These are phyloP conservation scores for Fabriciana adippe DNA, from an alignment of 2,888 invertebrate species.

Conservation along the genomic window DNA sequence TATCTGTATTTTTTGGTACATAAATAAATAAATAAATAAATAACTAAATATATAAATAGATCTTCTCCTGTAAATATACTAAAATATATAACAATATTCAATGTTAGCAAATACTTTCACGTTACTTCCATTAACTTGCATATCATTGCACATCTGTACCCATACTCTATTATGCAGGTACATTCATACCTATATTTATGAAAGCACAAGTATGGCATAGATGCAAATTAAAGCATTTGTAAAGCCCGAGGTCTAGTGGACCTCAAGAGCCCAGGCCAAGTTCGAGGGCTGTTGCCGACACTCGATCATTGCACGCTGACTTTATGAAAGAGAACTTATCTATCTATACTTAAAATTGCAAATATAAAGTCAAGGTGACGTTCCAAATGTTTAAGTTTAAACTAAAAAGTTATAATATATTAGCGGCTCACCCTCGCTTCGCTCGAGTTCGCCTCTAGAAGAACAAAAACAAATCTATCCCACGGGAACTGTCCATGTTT, in stretches of 20 bases:
- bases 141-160: too few relatives aligned
- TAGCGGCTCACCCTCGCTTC: neutral
- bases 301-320: constrained; percentile 21
- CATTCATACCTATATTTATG: neutral
- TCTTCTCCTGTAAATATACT: too few relatives aligned
- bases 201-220: neutral
- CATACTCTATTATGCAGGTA: neutral
- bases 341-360: neutral
- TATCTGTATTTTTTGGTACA: too few relatives aligned
- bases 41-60: too few relatives aligned
- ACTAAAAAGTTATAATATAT: neutral
- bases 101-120: too few relatives aligned
- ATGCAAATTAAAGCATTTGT: constrained; percentile 11
- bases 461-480: too few relatives aligned
- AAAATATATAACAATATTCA: too few relatives aligned
- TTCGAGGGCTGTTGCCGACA: constrained; percentile 28
- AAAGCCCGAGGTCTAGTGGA: constrained; percentile 32
- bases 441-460: too few relatives aligned
- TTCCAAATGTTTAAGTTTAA: neutral
- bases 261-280: constrained; percentile 26
- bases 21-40: too few relatives aligned
- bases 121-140: too few relatives aligned
- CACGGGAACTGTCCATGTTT: too few relatives aligned
- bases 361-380: neutral
- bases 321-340: neutral